Percentiles rank a stretch among this genome's conserved stretches.
Conservation (phyloP, 2,888 invertebrate genomes). For the Limnephilus rhombicus region DNA sequence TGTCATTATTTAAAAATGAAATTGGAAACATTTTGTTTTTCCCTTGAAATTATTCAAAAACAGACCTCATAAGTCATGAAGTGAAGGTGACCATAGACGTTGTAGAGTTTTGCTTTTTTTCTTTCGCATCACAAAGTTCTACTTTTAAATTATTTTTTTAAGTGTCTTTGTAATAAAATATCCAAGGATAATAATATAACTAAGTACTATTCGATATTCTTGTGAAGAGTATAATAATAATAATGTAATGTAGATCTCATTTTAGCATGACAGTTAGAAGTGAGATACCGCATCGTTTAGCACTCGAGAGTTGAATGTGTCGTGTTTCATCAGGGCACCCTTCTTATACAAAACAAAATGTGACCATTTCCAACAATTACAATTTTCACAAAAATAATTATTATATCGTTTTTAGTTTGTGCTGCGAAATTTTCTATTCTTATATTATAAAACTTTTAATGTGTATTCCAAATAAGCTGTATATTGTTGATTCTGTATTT, state of each 20-base stretch:
- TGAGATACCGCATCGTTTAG: neutral
- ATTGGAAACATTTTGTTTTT: neutral
- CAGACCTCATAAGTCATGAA: neutral
- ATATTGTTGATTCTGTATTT: constrained; percentile 33
- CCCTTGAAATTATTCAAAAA: neutral
- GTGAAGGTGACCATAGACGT: neutral
- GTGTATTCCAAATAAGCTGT: constrained; percentile 26
- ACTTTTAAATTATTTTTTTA: neutral
- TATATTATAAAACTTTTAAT: constrained; percentile 12
- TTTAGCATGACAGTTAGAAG: constrained; percentile 9
- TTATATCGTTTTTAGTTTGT: constrained; percentile 13
- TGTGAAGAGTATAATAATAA: neutral
- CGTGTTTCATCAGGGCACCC: constrained; percentile 14
- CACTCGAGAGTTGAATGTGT: neutral
- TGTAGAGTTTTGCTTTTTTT: neutral
- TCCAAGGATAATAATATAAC: neutral
- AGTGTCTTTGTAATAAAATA: neutral
- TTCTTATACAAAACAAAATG: constrained; percentile 19
- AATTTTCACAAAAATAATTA: neutral
- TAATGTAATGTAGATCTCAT: constrained; percentile 3
- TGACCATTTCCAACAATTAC: constrained; percentile 2
- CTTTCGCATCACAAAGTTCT: neutral
- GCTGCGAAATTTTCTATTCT: constrained; percentile 6
- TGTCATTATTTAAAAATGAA: too few relatives aligned
- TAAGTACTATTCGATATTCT: neutral